phyloP scores from a whole-genome alignment of 2,113 vertebrate genomes.

The Psittacara wagleri region DNA sequence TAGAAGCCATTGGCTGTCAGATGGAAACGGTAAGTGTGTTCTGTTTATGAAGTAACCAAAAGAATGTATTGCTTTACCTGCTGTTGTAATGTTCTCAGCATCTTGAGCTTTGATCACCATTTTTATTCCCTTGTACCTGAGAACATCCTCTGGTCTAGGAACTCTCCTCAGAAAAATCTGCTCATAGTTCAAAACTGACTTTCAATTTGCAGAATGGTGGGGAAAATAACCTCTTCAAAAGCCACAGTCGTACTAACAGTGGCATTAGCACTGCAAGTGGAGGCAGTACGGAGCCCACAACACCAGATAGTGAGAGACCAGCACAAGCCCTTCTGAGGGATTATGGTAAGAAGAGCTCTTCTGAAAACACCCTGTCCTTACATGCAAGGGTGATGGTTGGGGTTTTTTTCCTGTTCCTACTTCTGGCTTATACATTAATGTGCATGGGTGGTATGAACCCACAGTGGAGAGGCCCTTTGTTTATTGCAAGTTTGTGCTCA shows the following conservation, averaged over 20 bases:
- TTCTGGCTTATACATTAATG: neutral
- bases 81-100: neutral
- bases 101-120: neutral
- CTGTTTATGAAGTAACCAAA: neutral
- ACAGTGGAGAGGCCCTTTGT: neutral
- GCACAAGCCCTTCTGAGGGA: slow-evolving; percentile 90
- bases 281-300: slow-evolving; percentile 88
- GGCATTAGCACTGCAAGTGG: slow-evolving; percentile 89
- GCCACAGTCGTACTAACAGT: slow-evolving; percentile 92
- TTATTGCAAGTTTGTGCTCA: neutral
- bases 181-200: neutral
- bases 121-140: neutral
- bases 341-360: slow-evolving; percentile 81
- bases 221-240: slow-evolving; percentile 78
- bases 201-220: slow-evolving; percentile 68
- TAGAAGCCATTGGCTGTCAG: slow-evolving; percentile 92
- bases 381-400: neutral
- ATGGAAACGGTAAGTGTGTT: slow-evolving; percentile 85
- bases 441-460: neutral
- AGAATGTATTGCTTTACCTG: neutral
- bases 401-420: neutral
- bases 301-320: slow-evolving; percentile 89
- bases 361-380: neutral
- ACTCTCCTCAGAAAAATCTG: neutral
- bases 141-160: neutral